Evolutionary conservation across 2,113 vertebrate genomes (phyloP).

Genomic region (Epinephelus lanceolatus): DNA sequence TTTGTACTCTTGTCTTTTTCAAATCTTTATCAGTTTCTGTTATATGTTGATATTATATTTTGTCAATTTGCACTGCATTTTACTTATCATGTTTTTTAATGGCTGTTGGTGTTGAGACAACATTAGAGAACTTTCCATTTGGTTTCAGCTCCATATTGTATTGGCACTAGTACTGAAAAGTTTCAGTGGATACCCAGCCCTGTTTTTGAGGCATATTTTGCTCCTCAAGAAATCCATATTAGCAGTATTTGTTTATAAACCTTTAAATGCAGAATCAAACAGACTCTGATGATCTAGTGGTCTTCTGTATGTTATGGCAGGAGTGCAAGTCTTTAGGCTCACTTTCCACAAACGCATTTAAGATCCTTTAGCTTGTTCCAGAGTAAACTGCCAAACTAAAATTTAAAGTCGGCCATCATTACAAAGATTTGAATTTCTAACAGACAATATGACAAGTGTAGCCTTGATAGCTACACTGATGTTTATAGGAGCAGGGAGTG

Average conservation of each 20-base stretch:
- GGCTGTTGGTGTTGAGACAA: neutral
- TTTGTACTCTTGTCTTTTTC: neutral
- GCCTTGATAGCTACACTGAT: neutral
- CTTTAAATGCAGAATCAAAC: neutral
- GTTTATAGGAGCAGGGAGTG: neutral
- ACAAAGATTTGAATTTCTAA: conserved; percentile 2
- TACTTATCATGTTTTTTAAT: neutral
- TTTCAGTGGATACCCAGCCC: neutral
- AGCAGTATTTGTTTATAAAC: neutral
- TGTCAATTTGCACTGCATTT: neutral
- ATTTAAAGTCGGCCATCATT: neutral
- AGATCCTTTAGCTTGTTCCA: neutral
- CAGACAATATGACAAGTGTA: neutral
- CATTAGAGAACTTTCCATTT: neutral
- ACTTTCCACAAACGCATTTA: conserved; percentile 1
- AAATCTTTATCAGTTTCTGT: neutral
- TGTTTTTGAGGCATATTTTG: neutral
- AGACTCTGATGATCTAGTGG: neutral
- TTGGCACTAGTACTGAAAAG: neutral
- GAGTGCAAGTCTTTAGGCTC: neutral
- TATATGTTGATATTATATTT: neutral
- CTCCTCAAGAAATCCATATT: neutral
- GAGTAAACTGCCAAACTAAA: neutral
- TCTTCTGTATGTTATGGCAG: neutral
- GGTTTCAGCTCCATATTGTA: neutral